Evolutionary conservation across 2,113 vertebrate species (phyloP), one percentile per base, ranked within the genome.

Genomic region (Zosterops borbonicus): DNA sequence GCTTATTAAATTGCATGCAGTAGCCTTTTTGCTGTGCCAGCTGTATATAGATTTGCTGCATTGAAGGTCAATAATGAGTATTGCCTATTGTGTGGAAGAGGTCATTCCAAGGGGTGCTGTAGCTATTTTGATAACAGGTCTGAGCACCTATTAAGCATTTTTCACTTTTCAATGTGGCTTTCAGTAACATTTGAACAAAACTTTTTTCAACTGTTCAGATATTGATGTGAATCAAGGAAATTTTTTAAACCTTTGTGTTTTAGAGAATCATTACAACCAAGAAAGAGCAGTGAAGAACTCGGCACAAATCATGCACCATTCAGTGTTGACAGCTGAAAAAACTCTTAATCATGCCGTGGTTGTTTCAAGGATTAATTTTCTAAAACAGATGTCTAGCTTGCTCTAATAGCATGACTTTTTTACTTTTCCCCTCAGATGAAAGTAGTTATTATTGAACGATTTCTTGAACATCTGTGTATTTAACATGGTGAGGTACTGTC

Each of bases 1-100:
- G 19, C 33, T 90, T 89, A 87, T 52, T 88, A 70, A 85, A 68
- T 80, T 59, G 25, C 8, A 9, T 55, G 59, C 70, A 53, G 58
- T 24, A 29, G 31, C 27, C 63, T 60, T 92, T 69, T 84, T 92
- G 46, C 71, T 92, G n/a, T 90, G 76, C 87, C 59, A 87, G 67
- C 83, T 91, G 31, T 70, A 10, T 82, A 68, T 58, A 28, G 90
- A 68, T 80, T 94, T 29, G 24, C 84, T 76, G 76, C 89, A 62
- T 59, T 94, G 94, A 97, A 96, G 94, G 94, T 96, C 95, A 78
- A 17, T 88, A 67, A 58, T 67, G 75, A 83, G 22, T 89, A 53
- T 83, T 92, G 44, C 25, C 25, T 75, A 12, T 83, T 74, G 35
- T 78, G 29, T 62, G 73, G 55, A 69, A 89, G 73, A 78, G 84